phyloP scores from a whole-genome alignment of 1,140 invertebrate genomes.

The Pantala flavescens region DNA sequence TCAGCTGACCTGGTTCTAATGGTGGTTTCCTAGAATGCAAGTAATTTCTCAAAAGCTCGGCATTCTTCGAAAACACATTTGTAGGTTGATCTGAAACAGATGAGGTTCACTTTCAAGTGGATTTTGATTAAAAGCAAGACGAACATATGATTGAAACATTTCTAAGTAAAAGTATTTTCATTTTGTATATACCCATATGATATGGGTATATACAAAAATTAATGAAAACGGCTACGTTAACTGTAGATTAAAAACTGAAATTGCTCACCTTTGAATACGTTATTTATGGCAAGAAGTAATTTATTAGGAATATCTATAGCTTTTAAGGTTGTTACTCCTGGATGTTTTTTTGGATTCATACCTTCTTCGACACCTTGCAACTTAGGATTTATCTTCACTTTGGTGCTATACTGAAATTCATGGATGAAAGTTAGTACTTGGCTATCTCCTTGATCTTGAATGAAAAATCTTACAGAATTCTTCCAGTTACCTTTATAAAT shows the following conservation, averaged over 20 bases:
- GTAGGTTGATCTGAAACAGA: conserved; percentile 38
- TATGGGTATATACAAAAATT: too few species aligned
- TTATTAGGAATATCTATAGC: conserved; percentile 43
- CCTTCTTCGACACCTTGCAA: conserved; percentile 30
- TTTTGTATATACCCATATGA: too few species aligned
- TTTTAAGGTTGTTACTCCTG: conserved; percentile 45
- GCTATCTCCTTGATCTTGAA: too few species aligned
- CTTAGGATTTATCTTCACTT: not conserved
- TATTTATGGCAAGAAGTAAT: conserved; percentile 41
- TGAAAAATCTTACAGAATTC: too few species aligned
- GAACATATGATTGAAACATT: too few species aligned
- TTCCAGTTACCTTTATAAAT: too few species aligned
- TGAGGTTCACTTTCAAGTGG: too few species aligned
- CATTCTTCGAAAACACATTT: conserved; percentile 40
- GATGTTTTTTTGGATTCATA: conserved; percentile 56
- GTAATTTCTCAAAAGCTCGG: conserved; percentile 44
- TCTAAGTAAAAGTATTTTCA: too few species aligned
- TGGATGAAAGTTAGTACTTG: too few species aligned
- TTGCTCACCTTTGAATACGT: conserved; percentile 37
- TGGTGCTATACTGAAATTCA: not conserved
- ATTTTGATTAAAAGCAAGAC: too few species aligned
- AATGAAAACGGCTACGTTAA: too few species aligned
- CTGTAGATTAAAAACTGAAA: too few species aligned
- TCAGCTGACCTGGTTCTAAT: conserved; percentile 44
- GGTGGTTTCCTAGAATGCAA: conserved; percentile 49